phyloP scores from a whole-genome alignment of 2,888 invertebrate genomes.

The Criorhina ranunculi region DNA sequence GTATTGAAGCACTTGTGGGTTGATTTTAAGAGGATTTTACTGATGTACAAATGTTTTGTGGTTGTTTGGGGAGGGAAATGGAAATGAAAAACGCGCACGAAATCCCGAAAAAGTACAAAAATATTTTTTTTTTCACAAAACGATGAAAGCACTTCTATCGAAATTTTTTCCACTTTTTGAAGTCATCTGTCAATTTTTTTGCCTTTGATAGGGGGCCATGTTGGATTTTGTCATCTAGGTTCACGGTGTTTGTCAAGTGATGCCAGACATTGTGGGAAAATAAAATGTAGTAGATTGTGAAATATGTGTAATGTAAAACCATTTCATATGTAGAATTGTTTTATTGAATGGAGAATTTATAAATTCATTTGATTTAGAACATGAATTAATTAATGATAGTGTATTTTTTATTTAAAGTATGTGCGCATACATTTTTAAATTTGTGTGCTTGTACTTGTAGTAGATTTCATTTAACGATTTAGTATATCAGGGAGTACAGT shows the following conservation, averaged over 20 bases:
- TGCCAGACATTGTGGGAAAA: constrained; percentile 22
- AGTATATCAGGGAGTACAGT: no score
- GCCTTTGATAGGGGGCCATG: constrained; percentile 63
- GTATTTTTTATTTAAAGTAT: no score
- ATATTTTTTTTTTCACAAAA: constrained; percentile 34
- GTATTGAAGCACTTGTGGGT: constrained; percentile 22
- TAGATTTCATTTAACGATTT: no score
- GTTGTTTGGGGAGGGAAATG: constrained; percentile 4
- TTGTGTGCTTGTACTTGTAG: no score
- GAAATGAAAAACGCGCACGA: constrained; percentile 42
- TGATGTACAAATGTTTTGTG: constrained; percentile 17
- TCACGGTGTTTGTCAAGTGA: constrained; percentile 33
- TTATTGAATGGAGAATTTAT: no score
- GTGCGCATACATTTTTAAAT: no score
- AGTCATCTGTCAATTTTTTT: constrained; percentile 69
- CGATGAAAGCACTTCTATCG: constrained; percentile 32
- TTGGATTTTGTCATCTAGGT: constrained; percentile 49
- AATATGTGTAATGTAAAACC: neutral
- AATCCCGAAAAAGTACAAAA: constrained; percentile 36
- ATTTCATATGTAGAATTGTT: neutral
- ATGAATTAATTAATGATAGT: no score
- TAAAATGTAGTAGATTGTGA: constrained; percentile 28
- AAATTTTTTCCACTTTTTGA: constrained; percentile 68
- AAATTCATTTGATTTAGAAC: no score
- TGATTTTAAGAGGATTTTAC: constrained; percentile 18